These are phyloP conservation scores for Pseudococcus longispinus DNA, from an alignment of 2,888 invertebrate genomes.

Conservation along the genomic window DNA sequence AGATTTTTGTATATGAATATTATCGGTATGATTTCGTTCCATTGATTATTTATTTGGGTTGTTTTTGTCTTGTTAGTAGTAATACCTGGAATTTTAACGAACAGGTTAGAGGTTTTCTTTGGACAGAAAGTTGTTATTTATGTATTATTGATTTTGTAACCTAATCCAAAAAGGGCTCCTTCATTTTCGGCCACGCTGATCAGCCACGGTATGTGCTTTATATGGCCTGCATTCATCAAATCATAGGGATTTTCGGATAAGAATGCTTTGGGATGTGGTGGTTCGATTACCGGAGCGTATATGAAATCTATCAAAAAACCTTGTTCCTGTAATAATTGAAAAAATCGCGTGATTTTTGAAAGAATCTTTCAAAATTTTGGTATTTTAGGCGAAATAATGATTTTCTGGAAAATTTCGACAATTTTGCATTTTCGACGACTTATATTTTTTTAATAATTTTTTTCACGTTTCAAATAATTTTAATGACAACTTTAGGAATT, in stretches of 20 bases:
- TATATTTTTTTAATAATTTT: too few relatives aligned
- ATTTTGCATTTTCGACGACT: too few relatives aligned
- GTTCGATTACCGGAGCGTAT: not conserved
- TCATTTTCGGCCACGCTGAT: not conserved
- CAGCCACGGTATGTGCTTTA: not conserved
- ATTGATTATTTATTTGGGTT: not conserved
- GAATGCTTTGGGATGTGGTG: not conserved
- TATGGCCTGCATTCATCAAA: not conserved
- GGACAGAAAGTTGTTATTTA: not conserved
- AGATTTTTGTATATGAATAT: not conserved
- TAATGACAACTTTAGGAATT: too few relatives aligned
- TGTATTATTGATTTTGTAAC: not conserved
- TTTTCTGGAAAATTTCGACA: too few relatives aligned
- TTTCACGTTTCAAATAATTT: too few relatives aligned
- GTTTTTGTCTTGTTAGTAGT: not conserved
- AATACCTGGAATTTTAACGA: not conserved
- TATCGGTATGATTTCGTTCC: not conserved
- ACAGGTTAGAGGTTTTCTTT: not conserved
- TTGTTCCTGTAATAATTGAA: not conserved
- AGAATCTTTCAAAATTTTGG: too few relatives aligned
- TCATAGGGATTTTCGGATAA: not conserved
- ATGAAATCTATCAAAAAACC: not conserved
- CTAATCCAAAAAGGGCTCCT: not conserved
- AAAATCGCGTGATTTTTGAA: too few relatives aligned
- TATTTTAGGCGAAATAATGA: too few relatives aligned